Evolutionary conservation across 1,140 invertebrate genomes (phyloP).

Genomic region (Gryllus bimaculatus): DNA sequence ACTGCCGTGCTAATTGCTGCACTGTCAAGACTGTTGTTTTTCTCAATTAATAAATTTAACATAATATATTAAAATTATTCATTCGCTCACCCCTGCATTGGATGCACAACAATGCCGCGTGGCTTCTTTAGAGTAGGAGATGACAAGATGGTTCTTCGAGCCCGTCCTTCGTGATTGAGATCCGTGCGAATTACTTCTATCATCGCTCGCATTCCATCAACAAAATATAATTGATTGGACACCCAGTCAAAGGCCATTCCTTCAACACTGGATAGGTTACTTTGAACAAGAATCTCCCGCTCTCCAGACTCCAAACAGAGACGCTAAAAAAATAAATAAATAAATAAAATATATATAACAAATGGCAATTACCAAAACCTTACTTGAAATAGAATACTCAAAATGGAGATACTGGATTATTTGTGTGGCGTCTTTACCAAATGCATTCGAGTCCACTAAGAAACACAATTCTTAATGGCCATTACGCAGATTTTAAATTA

Average conservation of each 20-base stretch:
- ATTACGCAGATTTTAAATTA: too few species aligned
- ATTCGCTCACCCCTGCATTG: conserved; percentile 50
- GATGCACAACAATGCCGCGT: conserved; percentile 80
- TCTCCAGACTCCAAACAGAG: conserved; percentile 56
- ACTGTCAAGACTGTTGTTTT: too few species aligned
- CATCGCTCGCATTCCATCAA: conserved; percentile 65
- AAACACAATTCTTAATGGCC: too few species aligned
- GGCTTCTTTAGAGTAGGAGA: conserved; percentile 64
- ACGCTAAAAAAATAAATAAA: conserved; percentile 34
- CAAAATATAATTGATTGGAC: conserved; percentile 85
- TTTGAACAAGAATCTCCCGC: conserved; percentile 61
- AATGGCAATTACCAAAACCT: conserved; percentile 9
- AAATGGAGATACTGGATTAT: too few species aligned
- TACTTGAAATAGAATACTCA: background rate
- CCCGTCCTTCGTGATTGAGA: conserved; percentile 51
- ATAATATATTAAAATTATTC: too few species aligned
- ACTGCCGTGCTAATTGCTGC: too few species aligned
- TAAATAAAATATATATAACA: conserved; percentile 1
- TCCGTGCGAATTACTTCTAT: conserved; percentile 74
- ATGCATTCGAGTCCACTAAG: too few species aligned
- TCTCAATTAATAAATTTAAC: too few species aligned
- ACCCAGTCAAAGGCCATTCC: conserved; percentile 91
- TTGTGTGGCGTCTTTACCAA: too few species aligned
- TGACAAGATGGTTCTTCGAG: conserved; percentile 68
- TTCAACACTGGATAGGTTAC: conserved; percentile 71